Percentiles rank a stretch among this genome's conserved stretches.
These are phyloP conservation scores for Nomada fucata DNA, from an alignment of 2,888 invertebrate species.

Conservation along the genomic window DNA sequence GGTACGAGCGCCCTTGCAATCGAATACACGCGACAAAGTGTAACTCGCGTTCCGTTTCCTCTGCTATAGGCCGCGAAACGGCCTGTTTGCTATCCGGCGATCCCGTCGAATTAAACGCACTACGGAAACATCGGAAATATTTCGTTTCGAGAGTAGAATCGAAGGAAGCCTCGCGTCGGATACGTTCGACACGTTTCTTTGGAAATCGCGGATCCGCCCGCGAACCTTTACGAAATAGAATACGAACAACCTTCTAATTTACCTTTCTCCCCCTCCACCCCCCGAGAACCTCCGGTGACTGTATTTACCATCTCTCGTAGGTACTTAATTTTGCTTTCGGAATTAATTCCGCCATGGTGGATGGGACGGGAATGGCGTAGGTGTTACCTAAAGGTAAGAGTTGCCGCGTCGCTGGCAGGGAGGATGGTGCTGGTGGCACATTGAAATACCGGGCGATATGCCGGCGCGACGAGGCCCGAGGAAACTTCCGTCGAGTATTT, in stretches of 20 bases:
- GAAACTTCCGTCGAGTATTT: conserved; percentile 81
- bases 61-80: neutral
- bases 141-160: neutral
- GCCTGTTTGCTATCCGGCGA: conserved; percentile 4
- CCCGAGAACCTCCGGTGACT: conserved; percentile 63
- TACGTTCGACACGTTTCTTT: conserved; percentile 4
- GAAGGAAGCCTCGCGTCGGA: no score
- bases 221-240: conserved; percentile 38
- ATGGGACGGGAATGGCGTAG: conserved; percentile 60
- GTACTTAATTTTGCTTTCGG: conserved; percentile 82
- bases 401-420: conserved; percentile 45
- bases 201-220: conserved; percentile 46
- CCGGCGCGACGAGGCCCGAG: conserved; percentile 66
- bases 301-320: conserved; percentile 78
- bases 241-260: conserved; percentile 61
- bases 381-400: conserved; percentile 72
- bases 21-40: neutral
- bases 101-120: conserved; percentile 23
- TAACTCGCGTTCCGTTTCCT: neutral
- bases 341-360: conserved; percentile 77
- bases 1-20: neutral
- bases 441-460: conserved; percentile 77
- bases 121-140: neutral
- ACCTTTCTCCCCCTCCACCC: conserved; percentile 53
- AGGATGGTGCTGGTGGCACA: conserved; percentile 76